These are phyloP conservation scores for Carassius carassius DNA, from an alignment of 2,113 vertebrate genomes.

Conservation along the genomic window DNA sequence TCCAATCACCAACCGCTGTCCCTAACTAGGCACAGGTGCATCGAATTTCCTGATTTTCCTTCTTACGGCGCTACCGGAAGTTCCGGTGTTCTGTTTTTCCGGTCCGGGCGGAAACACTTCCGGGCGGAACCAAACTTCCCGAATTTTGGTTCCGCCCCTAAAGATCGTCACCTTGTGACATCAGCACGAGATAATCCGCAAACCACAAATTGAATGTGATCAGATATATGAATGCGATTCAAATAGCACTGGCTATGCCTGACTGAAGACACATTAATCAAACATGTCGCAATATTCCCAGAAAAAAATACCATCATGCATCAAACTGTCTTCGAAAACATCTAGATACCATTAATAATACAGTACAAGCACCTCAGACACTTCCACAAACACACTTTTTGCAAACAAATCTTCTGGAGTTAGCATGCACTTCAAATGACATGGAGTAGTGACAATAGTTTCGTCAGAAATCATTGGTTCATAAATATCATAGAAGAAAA, in stretches of 20 bases:
- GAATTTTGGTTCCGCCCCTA: no score
- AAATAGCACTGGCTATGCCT: neutral
- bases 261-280: slow-evolving; percentile 11
- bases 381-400: neutral
- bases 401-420: neutral
- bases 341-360: slow-evolving; percentile 10
- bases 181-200: neutral
- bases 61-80: no score
- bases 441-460: neutral
- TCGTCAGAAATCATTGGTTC: neutral
- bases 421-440: neutral
- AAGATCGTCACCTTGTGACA: no score
- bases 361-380: neutral
- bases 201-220: neutral
- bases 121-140: no score
- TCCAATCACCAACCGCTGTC: no score
- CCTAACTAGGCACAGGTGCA: no score
- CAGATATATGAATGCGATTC: neutral
- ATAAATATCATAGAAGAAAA: neutral
- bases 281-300: neutral
- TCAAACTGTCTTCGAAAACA: neutral
- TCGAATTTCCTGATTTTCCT: no score
- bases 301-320: neutral
- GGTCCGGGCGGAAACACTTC: no score
- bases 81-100: no score